A percentile compares a stretch with the other conserved stretches of the same genome.
Conservation (phyloP, 2,888 invertebrate species). For the Cecidostiba fungosa region DNA sequence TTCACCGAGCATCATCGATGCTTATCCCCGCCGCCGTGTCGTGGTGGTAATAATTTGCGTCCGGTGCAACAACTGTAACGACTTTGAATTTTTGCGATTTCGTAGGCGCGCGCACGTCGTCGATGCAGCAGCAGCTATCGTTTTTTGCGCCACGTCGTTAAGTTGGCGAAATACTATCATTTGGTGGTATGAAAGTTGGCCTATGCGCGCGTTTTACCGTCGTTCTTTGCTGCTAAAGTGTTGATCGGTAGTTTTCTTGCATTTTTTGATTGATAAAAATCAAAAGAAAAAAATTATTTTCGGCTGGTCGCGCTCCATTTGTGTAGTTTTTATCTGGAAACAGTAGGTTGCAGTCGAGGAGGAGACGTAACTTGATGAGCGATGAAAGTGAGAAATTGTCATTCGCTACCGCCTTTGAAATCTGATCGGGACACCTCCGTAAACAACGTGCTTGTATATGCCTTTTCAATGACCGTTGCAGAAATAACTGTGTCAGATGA, state of each 20-base stretch:
- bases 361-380: conserved; percentile 40
- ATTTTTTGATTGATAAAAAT: no score
- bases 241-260: no score
- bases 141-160: background rate
- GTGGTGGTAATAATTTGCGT: background rate
- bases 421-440: background rate
- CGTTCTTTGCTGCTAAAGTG: background rate
- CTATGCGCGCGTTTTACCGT: background rate
- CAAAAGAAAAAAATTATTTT: background rate
- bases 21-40: background rate
- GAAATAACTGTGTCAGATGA: conserved; percentile 17
- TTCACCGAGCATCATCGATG: conserved; percentile 27
- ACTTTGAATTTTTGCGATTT: conserved; percentile 12
- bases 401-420: conserved; percentile 49
- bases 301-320: background rate
- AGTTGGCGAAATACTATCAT: background rate
- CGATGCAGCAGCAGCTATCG: background rate
- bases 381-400: conserved; percentile 52
- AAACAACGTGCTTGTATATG: background rate
- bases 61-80: conserved; percentile 9
- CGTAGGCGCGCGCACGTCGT: background rate
- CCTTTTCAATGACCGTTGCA: background rate
- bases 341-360: background rate
- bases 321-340: conserved; percentile 12
- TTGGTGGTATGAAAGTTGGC: background rate